phyloP scores from a whole-genome alignment of 1,140 invertebrate genomes.

The Drosophila lacertosa region DNA sequence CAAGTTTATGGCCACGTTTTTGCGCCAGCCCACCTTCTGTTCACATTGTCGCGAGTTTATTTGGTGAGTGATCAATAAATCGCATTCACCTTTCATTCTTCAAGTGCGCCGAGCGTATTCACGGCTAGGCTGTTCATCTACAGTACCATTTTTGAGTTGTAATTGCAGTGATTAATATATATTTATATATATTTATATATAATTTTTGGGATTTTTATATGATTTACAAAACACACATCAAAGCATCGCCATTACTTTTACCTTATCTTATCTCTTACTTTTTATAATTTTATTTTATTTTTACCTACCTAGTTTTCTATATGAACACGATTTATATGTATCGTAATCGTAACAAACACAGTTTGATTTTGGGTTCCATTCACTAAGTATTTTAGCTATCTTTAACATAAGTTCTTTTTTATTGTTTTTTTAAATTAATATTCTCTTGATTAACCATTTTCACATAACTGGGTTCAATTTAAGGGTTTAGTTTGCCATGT shows the following conservation, averaged over 20 bases:
- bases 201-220: conserved; percentile 58
- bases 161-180: conserved; percentile 67
- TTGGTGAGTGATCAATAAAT: conserved; percentile 88
- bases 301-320: conserved; percentile 1
- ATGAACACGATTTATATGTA: conserved; percentile 43
- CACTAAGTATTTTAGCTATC: conserved; percentile 32
- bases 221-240: conserved; percentile 45
- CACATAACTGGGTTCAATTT: conserved; percentile 31
- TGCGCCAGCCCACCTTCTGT: conserved; percentile 99
- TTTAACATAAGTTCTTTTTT: conserved; percentile 30
- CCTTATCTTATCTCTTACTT: conserved; percentile 3
- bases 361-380: conserved; percentile 23
- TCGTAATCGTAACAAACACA: conserved; percentile 53
- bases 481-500: conserved; percentile 6
- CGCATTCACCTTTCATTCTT: conserved; percentile 35
- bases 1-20: conserved; percentile 99
- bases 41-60: conserved; percentile 99
- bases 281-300: conserved; percentile 34
- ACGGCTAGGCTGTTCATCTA: conserved; percentile 59
- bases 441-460: conserved; percentile 35
- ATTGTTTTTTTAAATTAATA: conserved; percentile 6
- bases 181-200: conserved; percentile 24
- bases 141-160: conserved; percentile 67
- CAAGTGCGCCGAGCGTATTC: conserved; percentile 37
- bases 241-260: conserved; percentile 29